Percentiles rank a stretch among this genome's conserved stretches.
These are phyloP conservation scores for Megaustenia siamemsis DNA, from an alignment of 2,888 invertebrate genomes.

Conservation along the genomic window DNA sequence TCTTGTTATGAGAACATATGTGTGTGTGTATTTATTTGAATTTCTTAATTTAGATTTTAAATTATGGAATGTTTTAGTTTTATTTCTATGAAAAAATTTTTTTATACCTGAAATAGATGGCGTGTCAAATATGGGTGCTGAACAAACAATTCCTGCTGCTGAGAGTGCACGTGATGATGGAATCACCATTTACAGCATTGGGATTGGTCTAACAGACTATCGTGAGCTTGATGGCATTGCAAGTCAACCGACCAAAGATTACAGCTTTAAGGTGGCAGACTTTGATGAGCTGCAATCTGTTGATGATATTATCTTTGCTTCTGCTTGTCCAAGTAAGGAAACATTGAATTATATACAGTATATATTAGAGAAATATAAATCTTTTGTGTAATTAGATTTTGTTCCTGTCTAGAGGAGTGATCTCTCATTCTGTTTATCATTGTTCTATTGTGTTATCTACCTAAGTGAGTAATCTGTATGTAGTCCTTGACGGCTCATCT, in stretches of 20 bases:
- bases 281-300: slow-evolving; percentile 67
- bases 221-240: slow-evolving; percentile 73
- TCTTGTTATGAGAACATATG: too few relatives aligned
- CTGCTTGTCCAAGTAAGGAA: slow-evolving; percentile 55
- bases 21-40: too few relatives aligned
- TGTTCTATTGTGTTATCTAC: not conserved
- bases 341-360: not conserved
- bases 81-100: not conserved
- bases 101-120: slow-evolving; percentile 68
- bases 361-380: too few relatives aligned
- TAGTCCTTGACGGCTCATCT: too few relatives aligned
- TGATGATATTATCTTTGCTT: slow-evolving; percentile 54
- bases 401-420: too few relatives aligned
- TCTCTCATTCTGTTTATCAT: too few relatives aligned
- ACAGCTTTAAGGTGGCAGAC: slow-evolving; percentile 67
- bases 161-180: slow-evolving; percentile 62
- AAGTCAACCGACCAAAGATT: slow-evolving; percentile 60
- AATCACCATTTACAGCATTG: slow-evolving; percentile 72
- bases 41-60: too few relatives aligned
- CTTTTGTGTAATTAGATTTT: too few relatives aligned
- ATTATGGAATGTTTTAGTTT: too few relatives aligned
- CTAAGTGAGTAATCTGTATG: too few relatives aligned
- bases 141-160: slow-evolving; percentile 69
- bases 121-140: slow-evolving; percentile 70
- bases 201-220: slow-evolving; percentile 71